Evolutionary conservation across 2,113 vertebrate species (phyloP).

Genomic region (Scatophagus argus): DNA sequence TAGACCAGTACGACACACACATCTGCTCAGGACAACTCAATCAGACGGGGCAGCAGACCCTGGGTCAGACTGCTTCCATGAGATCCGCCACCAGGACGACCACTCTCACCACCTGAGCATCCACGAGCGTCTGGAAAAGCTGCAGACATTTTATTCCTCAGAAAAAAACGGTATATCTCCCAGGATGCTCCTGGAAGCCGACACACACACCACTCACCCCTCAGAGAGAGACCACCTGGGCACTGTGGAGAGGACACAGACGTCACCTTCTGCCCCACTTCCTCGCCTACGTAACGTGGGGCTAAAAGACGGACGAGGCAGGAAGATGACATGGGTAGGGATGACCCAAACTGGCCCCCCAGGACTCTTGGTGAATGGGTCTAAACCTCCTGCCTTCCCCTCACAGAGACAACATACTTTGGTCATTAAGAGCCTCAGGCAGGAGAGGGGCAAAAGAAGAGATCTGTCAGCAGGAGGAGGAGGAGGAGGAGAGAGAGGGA

Average conservation of each 20-base stretch:
- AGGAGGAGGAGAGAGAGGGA: conserved; percentile 68
- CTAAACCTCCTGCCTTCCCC: conserved; percentile 78
- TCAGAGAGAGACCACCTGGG: conserved; percentile 61
- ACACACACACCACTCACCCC: conserved; percentile 42
- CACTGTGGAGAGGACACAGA: conserved; percentile 59
- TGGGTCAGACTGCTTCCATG: conserved; percentile 53
- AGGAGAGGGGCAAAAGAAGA: conserved; percentile 81
- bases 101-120: conserved; percentile 56
- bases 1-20: conserved; percentile 48
- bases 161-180: conserved; percentile 74
- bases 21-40: conserved; percentile 66
- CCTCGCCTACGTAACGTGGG: conserved; percentile 78
- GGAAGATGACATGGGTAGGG: conserved; percentile 83
- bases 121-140: conserved; percentile 78
- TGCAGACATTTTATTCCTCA: conserved; percentile 71
- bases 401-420: conserved; percentile 79
- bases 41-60: conserved; percentile 56
- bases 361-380: conserved; percentile 72
- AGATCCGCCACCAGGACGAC: conserved; percentile 60
- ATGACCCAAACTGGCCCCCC: conserved; percentile 65
- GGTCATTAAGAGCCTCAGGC: conserved; percentile 78
- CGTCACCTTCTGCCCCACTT: conserved; percentile 69
- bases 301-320: conserved; percentile 72
- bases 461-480: conserved; percentile 51
- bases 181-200: conserved; percentile 69